Percentiles rank a stretch among this genome's conserved stretches.
Evolutionary conservation across 2,113 vertebrate genomes (phyloP).

Genomic region (Oryzias melastigma): DNA sequence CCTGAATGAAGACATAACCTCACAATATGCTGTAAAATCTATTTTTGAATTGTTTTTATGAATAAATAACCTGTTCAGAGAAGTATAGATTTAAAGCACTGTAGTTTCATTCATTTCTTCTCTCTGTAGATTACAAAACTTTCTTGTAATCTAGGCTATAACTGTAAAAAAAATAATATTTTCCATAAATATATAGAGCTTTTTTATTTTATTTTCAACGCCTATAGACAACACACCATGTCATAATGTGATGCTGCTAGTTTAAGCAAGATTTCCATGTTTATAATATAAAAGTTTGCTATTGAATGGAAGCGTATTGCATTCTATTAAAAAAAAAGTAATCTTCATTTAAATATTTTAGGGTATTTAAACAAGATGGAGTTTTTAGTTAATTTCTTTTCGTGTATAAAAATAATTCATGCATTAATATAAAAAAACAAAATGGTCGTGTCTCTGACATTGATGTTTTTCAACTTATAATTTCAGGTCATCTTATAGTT

Average conservation of each 20-base stretch:
- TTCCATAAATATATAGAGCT: constrained; percentile 26
- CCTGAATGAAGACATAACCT: background rate
- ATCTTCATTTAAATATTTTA: too few species aligned
- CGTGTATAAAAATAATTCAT: too few species aligned
- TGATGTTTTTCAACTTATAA: too few species aligned
- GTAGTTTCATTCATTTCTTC: constrained; percentile 24
- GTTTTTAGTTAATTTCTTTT: too few species aligned
- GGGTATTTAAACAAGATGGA: too few species aligned
- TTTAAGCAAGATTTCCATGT: background rate
- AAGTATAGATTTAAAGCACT: constrained; percentile 11
- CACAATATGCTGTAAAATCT: constrained; percentile 25
- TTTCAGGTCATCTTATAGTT: too few species aligned
- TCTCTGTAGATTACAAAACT: constrained; percentile 42
- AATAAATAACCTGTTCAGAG: constrained; percentile 4
- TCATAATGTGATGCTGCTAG: background rate
- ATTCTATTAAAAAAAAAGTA: too few species aligned
- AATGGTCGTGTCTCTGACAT: too few species aligned
- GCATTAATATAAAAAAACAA: too few species aligned
- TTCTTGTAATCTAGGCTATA: constrained; percentile 80
- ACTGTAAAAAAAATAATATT: constrained; percentile 91
- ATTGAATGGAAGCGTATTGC: too few species aligned
- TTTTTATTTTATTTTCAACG: constrained; percentile 27
- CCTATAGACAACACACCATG: background rate
- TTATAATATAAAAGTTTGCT: background rate
- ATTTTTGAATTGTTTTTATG: constrained; percentile 25